Percentiles rank a stretch among this genome's conserved stretches.
phyloP scores from a whole-genome alignment of 2,797 vertebrate genomes.

The Phoebastria nigripes region DNA sequence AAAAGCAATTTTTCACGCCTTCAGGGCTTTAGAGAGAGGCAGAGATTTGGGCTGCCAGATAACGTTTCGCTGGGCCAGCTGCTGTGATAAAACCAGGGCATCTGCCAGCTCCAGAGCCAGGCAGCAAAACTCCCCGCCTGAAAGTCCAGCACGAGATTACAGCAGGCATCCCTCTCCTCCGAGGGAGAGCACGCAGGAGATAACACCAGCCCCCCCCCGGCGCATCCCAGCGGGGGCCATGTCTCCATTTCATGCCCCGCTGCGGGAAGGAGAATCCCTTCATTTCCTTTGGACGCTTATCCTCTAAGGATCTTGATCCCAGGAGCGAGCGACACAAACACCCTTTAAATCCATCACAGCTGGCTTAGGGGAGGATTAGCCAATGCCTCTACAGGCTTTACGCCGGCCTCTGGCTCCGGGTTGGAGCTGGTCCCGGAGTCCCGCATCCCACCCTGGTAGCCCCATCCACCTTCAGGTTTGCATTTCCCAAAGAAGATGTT shows the following conservation, averaged over 20 bases:
- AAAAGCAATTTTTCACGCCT: background rate
- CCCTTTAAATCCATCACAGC: background rate
- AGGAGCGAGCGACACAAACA: background rate
- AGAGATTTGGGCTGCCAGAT: background rate
- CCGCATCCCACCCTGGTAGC: fast-evolving
- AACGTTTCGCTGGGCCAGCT: background rate
- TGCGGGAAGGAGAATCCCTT: background rate
- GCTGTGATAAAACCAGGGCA: background rate
- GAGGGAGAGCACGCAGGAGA: background rate
- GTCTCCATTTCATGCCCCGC: background rate
- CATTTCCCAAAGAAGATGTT: background rate
- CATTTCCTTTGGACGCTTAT: background rate
- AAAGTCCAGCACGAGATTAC: background rate
- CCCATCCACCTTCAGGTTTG: background rate
- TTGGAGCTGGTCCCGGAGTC: background rate
- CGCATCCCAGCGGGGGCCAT: fast-evolving
- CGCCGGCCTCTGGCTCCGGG: background rate
- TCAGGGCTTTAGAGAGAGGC: background rate
- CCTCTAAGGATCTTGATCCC: constrained; percentile 6
- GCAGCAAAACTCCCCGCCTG: background rate
- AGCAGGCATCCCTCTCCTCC: background rate
- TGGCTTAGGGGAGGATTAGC: constrained; percentile 37
- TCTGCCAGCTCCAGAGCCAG: background rate
- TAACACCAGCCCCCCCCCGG: background rate
- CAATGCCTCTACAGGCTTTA: background rate